Base-by-base conservation (phyloP, 2,113 vertebrate species). In the Heterochromis multidens region DNA sequence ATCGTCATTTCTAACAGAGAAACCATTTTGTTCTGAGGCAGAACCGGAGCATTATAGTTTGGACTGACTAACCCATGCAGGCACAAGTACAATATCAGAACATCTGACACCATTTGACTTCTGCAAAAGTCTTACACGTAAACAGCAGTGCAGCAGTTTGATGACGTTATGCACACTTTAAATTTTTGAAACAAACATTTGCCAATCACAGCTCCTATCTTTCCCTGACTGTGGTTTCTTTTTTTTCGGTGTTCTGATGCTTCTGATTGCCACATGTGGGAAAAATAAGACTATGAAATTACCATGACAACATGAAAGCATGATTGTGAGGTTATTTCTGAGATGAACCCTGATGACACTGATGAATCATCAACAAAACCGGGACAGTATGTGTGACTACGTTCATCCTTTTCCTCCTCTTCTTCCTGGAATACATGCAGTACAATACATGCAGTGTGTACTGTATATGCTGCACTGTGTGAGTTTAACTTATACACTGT, bases 271-370 rank as follows among this genome's bases (percentile, higher is more conserved):
- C 77, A 86, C 7, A 49, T 43, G 83, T 70, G 79, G 81, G 81
- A 81, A 83, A 90, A 86, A 85, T 79, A 77, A 80, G 37, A 88
- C 60, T 37, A 84, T 49, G 86, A 88, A 83, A 95, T 95, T 94
- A 88, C 94, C 91, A 92, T 95, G 95, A 93, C 93, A 95, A 95
- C 93, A 52, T 80, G 81, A 88, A 79, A 83, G 80, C 83, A 82
- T 83, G 87, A 90, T 57, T 52, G 84, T 76, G 58, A 46, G 77
- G 82, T 88, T 88, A 85, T 87, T 83, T 87, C 40, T 74, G 88
- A 91, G 62, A 84, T 62, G 5, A 90, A 91, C 81, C 33, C 59
- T 52, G 43, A 87, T 88, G 86, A 81, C 84, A 65, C 58, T 49
- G 88, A 85, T 93, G 85, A 94, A 84, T 95, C 89, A 93, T 84